A percentile compares a stretch with the other conserved stretches of the same genome.
These are phyloP conservation scores for Fabriciana adippe DNA, from an alignment of 2,888 invertebrate species.

Conservation along the genomic window DNA sequence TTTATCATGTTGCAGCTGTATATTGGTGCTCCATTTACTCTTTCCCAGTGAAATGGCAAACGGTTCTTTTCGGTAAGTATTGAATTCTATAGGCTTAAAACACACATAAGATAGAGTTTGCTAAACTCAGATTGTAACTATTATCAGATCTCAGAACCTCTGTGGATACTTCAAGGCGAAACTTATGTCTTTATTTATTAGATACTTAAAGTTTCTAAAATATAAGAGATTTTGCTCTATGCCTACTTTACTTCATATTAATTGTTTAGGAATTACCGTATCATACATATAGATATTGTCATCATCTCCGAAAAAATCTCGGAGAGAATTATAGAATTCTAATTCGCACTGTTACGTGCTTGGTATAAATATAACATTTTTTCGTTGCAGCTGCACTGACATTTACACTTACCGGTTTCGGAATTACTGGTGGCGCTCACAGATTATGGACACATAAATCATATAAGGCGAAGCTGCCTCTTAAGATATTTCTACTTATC, in stretches of 20 bases:
- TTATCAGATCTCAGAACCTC: not conserved
- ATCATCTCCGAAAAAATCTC: no score
- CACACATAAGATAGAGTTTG: not conserved
- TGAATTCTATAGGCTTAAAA: not conserved
- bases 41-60: conserved; percentile 72
- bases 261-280: no score
- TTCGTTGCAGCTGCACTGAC: conserved; percentile 77
- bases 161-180: not conserved
- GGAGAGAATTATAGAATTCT: no score
- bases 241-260: no score
- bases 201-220: no score
- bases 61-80: conserved; percentile 67
- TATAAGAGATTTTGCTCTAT: no score
- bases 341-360: no score
- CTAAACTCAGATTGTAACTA: no score
- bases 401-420: conserved; percentile 84
- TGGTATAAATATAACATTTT: conserved; percentile 4
- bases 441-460: conserved; percentile 86
- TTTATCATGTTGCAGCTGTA: conserved; percentile 66
- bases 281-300: no score
- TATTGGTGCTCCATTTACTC: conserved; percentile 71
- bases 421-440: conserved; percentile 88
- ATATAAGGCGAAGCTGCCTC: conserved; percentile 85
- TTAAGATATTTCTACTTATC: conserved; percentile 82
- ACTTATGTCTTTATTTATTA: no score